Base-by-base conservation (phyloP, 2,797 vertebrate species). In the Bucorvus abyssinicus region DNA sequence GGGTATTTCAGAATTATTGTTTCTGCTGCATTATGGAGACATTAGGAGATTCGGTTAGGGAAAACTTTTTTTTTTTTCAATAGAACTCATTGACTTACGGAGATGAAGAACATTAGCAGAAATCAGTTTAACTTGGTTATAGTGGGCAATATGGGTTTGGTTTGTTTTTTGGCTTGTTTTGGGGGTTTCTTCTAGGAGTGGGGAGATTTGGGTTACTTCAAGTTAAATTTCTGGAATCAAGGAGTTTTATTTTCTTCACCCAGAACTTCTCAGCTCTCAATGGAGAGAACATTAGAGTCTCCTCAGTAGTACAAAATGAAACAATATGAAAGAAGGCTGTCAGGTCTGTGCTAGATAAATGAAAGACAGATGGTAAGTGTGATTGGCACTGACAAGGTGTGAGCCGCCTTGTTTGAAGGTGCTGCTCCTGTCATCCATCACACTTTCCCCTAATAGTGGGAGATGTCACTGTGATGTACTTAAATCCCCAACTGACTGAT, bases 361-460 rank as follows among this genome's bases (percentile, higher is more conserved):
- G 87, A 97, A 97, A 98, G 98, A 99, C 95, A 98, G 98, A 99
- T 99, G 98, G 98, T 24, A 49, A 89, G 83, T 26, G 94, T 55
- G 97, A 98, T 97, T 67, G 90, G 93, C 94, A 61, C 91, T 97
- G 98, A 98, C 98, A 97, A 95, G 96, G 89, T 96, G 97, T 83
- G 95, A 98, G 98, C 97, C 87, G 95, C 91, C 95, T 94, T 97
- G 98, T 97, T 98, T 97, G 95, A 95, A 96, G 98, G 97, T 95
- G 91, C 92, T 96, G 97, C 97, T 97, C 97, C 96, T 97, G 97
- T 97, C 98, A 98, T 99, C 98, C 98, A 98, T 99, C 99, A 99
- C 95, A 89, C 97, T 98, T 98, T 95, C 96, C 95, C 98, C 96
- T 98, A 97, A 98, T 98, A 97, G 93, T 90, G 80, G 98, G 95